A percentile compares a stretch with the other conserved stretches of the same genome.
Conservation (phyloP, 2,113 vertebrate genomes). For the Saccopteryx leptura region DNA sequence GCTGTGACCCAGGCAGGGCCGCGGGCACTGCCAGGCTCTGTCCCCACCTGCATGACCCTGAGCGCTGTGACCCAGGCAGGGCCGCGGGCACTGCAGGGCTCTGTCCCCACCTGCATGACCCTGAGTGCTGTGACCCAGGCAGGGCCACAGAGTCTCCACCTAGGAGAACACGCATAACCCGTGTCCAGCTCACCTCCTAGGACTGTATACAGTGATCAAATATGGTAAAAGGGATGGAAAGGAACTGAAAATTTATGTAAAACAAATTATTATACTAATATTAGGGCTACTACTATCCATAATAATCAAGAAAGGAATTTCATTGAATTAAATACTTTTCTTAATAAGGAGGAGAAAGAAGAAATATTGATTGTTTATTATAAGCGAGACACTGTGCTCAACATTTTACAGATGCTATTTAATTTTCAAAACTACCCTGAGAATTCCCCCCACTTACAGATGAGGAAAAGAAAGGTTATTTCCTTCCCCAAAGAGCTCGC, state of each 20-base stretch:
- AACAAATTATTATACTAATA: not conserved
- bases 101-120: too few relatives aligned
- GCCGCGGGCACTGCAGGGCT: too few relatives aligned
- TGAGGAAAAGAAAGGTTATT: not conserved
- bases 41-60: too few relatives aligned
- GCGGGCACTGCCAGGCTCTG: too few relatives aligned
- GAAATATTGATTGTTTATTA: not conserved
- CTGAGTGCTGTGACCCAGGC: too few relatives aligned
- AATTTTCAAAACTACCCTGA: not conserved
- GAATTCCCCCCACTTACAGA: not conserved
- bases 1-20: too few relatives aligned
- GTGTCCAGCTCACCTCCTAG: not conserved
- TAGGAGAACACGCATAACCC: not conserved
- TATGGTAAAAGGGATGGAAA: not conserved
- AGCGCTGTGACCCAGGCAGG: too few relatives aligned
- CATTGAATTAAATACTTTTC: not conserved
- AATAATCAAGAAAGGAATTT: not conserved
- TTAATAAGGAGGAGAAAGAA: not conserved
- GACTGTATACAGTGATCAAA: not conserved
- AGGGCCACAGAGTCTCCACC: too few relatives aligned
- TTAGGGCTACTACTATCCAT: not conserved
- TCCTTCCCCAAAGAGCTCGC: not conserved
- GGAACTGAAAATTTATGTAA: not conserved
- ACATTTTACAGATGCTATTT: not conserved
- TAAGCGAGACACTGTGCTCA: not conserved